Base-by-base conservation (phyloP, 2,888 invertebrate species). In the Eilema griseolum region DNA sequence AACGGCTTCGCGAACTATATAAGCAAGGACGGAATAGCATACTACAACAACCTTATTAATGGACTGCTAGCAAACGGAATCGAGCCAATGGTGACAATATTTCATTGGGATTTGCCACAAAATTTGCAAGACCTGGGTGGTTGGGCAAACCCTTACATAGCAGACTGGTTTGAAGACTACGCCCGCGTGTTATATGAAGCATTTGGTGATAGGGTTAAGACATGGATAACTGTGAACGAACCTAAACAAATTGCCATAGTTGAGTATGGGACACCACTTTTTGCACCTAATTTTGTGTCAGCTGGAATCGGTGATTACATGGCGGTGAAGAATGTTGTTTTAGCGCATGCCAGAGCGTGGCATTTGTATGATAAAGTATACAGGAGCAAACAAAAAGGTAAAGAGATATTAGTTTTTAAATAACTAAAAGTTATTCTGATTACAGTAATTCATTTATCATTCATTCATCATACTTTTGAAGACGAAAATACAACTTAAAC, bases 31-130 rank as follows among this genome's bases (percentile, higher is more conserved):
- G 97, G 97, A 3, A 89, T 96, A n/a, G 87, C 93, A 37, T 97
- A 97, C 86, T 97, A 97, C 87, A 96, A 96, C 74, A 90, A 93
- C 67, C 82, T 97, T 0, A 96, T 97, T 57, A 88, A 97, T 78
- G 96, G 95, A 76, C 88, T 97, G 2, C 64, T 96, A 12, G 93
- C 89, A 0, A 96, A 96, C 72, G 95, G 93, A 8, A 97, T 97
- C 67, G 91, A 95, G 70, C 97, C 97, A 0, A 88, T 96, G 67
- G 94, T 96, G 0, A 96, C 96, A 0, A 91, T 96, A 66, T 96
- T 91, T 73, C 96, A 96, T 77, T 96, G 95, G 93, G 96, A 96
- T 84, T 84, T 96, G 73, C 96, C 96, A 0, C 92, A 95, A 78
- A 89, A 81, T 23, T 83, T 97, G 1, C 96, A 96, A 82, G 95